These are phyloP conservation scores for Orthosia gracilis DNA, from an alignment of 2,888 invertebrate genomes.

Conservation along the genomic window DNA sequence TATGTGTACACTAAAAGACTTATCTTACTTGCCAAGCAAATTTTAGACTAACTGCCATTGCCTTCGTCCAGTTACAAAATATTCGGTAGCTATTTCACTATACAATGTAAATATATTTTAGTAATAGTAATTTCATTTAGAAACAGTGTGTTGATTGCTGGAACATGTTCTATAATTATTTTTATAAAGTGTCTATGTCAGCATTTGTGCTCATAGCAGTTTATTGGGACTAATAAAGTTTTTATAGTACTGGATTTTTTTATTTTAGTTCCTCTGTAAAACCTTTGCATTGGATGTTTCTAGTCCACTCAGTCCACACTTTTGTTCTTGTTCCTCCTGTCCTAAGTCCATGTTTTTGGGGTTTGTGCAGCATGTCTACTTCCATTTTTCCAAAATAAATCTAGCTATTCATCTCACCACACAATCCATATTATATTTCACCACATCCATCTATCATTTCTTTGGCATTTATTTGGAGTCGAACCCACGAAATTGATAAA, in stretches of 20 bases:
- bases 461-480: neutral
- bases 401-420: neutral
- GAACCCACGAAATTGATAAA: too few species aligned
- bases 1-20: constrained; percentile 69
- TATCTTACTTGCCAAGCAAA: constrained; percentile 79
- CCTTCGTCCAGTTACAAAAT: constrained; percentile 72
- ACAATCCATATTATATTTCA: neutral
- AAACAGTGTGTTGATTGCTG: constrained; percentile 44
- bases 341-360: too few species aligned
- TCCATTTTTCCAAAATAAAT: too few species aligned
- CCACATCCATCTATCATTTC: neutral
- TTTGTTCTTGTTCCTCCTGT: too few species aligned
- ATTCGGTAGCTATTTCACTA: constrained; percentile 57
- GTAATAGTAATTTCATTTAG: constrained; percentile 48
- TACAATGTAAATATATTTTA: constrained; percentile 62
- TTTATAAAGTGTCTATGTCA: constrained; percentile 76
- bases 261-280: neutral
- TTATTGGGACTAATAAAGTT: constrained; percentile 77
- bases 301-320: neutral
- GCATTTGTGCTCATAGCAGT: constrained; percentile 68
- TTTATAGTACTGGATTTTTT: constrained; percentile 50
- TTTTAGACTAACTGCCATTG: constrained; percentile 71
- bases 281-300: neutral
- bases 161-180: constrained; percentile 66
- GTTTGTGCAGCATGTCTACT: too few species aligned